Conservation (phyloP, 2,113 vertebrate genomes). For the Coregonus clupeaformis region DNA sequence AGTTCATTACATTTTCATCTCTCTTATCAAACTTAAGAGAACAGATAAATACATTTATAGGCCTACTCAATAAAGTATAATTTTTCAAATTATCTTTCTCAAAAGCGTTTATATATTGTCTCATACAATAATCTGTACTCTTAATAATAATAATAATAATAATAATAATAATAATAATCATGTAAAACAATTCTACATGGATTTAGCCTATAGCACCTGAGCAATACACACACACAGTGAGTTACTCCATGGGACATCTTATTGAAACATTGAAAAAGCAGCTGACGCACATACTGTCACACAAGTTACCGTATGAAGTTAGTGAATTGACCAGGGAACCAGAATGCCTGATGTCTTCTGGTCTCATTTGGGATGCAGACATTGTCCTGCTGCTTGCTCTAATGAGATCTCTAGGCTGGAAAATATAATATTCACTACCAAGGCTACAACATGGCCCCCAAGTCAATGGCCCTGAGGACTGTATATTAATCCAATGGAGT, state of each 20-base stretch:
- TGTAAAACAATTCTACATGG: no score
- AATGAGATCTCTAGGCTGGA: slow-evolving; percentile 71
- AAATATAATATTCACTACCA: slow-evolving; percentile 71
- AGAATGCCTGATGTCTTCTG: slow-evolving; percentile 52
- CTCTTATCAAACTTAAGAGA: no score
- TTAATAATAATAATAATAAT: no score
- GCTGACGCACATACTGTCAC: slow-evolving; percentile 16
- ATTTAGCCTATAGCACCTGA: no score
- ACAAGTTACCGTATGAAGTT: slow-evolving; percentile 45
- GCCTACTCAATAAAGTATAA: no score
- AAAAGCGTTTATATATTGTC: no score
- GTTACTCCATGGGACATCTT: not conserved
- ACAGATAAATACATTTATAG: no score
- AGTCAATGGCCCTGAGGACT: slow-evolving; percentile 50
- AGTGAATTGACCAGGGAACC: slow-evolving; percentile 47
- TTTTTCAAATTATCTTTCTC: no score
- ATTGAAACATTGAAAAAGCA: slow-evolving; percentile 7
- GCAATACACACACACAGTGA: no score
- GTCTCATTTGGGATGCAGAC: slow-evolving; percentile 69
- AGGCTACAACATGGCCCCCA: slow-evolving; percentile 60
- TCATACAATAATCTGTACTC: no score
- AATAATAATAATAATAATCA: no score
- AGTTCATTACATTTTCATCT: no score
- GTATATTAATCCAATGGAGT: slow-evolving; percentile 64
- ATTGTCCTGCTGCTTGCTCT: slow-evolving; percentile 68